Percentiles rank a stretch among this genome's conserved stretches.
Conservation (phyloP, 2,888 invertebrate species). For the Hypena proboscidalis region DNA sequence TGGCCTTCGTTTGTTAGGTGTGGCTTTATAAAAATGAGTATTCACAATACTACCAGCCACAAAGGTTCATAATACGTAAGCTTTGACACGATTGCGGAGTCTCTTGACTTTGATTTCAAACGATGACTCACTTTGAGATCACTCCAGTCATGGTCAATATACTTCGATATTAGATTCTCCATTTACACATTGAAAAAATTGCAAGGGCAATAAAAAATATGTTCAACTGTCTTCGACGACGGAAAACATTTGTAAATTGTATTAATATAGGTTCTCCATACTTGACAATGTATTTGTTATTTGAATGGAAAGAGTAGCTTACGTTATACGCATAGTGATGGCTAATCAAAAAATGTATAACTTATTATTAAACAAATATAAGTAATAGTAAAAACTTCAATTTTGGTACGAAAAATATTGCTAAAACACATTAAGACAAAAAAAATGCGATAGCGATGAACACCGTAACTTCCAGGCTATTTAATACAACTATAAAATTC, state of each 20-base stretch:
- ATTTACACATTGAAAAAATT: slow-evolving; percentile 4
- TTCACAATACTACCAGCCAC: slow-evolving; percentile 26
- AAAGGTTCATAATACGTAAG: slow-evolving; percentile 26
- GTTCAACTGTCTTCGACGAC: too few relatives aligned
- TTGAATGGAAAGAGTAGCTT: too few relatives aligned
- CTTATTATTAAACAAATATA: too few relatives aligned
- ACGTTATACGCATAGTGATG: too few relatives aligned
- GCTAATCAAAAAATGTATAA: too few relatives aligned
- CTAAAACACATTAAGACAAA: neutral
- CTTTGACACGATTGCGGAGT: slow-evolving; percentile 32
- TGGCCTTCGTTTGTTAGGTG: too few relatives aligned
- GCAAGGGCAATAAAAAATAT: neutral
- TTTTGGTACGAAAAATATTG: neutral
- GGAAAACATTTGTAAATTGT: too few relatives aligned
- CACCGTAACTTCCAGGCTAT: slow-evolving; percentile 31
- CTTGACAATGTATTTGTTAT: too few relatives aligned
- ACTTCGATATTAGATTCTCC: slow-evolving; percentile 2
- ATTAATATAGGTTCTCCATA: too few relatives aligned
- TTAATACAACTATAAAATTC: slow-evolving; percentile 50
- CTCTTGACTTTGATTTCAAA: slow-evolving; percentile 40
- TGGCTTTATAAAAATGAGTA: slow-evolving; percentile 20
- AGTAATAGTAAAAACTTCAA: too few relatives aligned
- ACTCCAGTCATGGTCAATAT: slow-evolving; percentile 14
- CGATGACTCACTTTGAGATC: slow-evolving; percentile 19
- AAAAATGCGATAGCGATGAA: slow-evolving; percentile 1